Base-by-base conservation (phyloP, 2,888 invertebrate genomes). In the Congeria kusceri region DNA sequence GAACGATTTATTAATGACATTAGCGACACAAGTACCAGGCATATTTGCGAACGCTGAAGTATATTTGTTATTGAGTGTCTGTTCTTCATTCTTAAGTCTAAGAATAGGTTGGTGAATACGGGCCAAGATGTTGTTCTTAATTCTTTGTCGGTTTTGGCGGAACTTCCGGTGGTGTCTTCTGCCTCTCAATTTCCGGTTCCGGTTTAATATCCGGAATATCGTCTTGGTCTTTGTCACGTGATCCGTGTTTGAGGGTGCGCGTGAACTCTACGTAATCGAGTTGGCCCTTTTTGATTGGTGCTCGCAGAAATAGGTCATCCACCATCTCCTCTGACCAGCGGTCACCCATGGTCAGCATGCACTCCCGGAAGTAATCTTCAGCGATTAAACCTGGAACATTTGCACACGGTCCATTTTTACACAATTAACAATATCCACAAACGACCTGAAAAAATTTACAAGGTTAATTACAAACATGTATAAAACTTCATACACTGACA, bases 241-340 rank as follows among this genome's bases (percentile, higher is more conserved):
- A 85, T 11, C 93, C 93, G 66, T 92, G 92, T 77, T 92, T 93
- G 23, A 93, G 87, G 20, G 87, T 92, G 58, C 91, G 87, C 47
- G 92, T 92, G 84, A 93, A 93, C 71, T 92, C 91, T 9, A 83
- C 68, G 82, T 93, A 93, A 68, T 92, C 89, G 68, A 93, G 93
- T 15, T 84, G 81, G 0, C 93, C 93, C 0, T 89, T 85, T 23
- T 61, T 75, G 28, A 92, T 92, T 9, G 92, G 93, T 18, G 92
- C 92, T 0, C 92, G 91, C 63, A 91, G 90, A 58, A 93, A 90
- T 3, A 93, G 85, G 29, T 93, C 93, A 64, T 93, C 93, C 18
- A 93, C 92, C 90, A 90, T 89, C n/a, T 92, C 93, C 56, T 93
- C 92, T 0, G 92, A 86, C 93, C 93, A 93, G 4, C 93, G 83